A percentile compares a stretch with the other conserved stretches of the same genome.
phyloP scores from a whole-genome alignment of 1,140 invertebrate genomes.

The Drosophila ambigua region DNA sequence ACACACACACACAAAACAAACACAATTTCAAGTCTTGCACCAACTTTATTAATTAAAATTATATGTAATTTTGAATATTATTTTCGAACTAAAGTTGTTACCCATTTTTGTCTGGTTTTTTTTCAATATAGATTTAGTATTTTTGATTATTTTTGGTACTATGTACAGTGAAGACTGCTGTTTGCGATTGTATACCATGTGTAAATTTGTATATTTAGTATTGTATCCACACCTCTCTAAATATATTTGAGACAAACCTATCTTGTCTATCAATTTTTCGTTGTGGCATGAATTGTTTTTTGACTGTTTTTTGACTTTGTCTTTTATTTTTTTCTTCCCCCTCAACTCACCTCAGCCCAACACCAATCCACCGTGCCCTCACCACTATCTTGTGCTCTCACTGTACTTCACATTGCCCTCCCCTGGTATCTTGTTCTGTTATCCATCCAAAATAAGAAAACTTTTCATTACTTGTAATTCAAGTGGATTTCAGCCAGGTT shows the following conservation, averaged over 20 bases:
- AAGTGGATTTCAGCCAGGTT: slow-evolving; percentile 75
- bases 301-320: slow-evolving; percentile 42
- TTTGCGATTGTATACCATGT: slow-evolving; percentile 32
- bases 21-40: slow-evolving; percentile 41
- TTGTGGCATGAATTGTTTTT: slow-evolving; percentile 48
- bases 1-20: slow-evolving; percentile 33
- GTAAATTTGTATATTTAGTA: slow-evolving; percentile 35
- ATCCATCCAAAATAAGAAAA: slow-evolving; percentile 19
- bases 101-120: slow-evolving; percentile 6
- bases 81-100: slow-evolving; percentile 35
- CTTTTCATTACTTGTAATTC: slow-evolving; percentile 67
- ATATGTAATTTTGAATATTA: slow-evolving; percentile 42
- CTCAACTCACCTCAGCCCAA: slow-evolving; percentile 1
- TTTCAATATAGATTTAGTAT: slow-evolving; percentile 41
- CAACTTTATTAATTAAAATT: slow-evolving; percentile 28
- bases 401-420: slow-evolving; percentile 13
- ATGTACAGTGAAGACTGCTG: slow-evolving; percentile 26
- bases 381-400: slow-evolving; percentile 11
- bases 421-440: slow-evolving; percentile 41
- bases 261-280: slow-evolving; percentile 42
- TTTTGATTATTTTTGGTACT: neutral
- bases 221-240: slow-evolving; percentile 2
- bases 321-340: neutral
- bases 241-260: slow-evolving; percentile 26
- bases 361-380: slow-evolving; percentile 22